These are phyloP conservation scores for Columba guinea DNA, from an alignment of 2,797 vertebrate species.

Conservation along the genomic window DNA sequence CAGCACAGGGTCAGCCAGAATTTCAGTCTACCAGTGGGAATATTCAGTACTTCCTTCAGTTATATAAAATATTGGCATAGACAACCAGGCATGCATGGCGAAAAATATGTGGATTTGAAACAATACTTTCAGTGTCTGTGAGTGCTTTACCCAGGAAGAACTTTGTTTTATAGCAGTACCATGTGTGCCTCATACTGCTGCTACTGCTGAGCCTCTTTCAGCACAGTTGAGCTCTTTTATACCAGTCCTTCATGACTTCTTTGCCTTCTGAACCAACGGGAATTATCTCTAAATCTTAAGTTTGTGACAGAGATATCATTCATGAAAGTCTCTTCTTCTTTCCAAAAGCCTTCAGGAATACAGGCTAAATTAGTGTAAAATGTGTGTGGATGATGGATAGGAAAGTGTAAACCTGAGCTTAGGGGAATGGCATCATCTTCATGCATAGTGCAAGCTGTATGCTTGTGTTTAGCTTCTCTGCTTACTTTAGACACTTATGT, in stretches of 20 bases:
- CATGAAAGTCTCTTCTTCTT: conserved; percentile 9
- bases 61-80: conserved; percentile 63
- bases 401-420: background rate
- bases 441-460: background rate
- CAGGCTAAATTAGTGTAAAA: conserved; percentile 1
- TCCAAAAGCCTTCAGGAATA: background rate
- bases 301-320: conserved; percentile 32
- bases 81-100: conserved; percentile 51
- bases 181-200: conserved; percentile 54
- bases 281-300: conserved; percentile 7
- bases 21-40: conserved; percentile 27
- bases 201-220: conserved; percentile 42
- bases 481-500: background rate
- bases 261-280: conserved; percentile 21
- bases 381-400: background rate
- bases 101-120: conserved; percentile 60
- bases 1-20: conserved; percentile 33
- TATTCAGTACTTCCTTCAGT: conserved; percentile 46
- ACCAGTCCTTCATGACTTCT: conserved; percentile 6
- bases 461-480: background rate
- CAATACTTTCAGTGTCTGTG: conserved; percentile 67
- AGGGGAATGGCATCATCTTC: background rate
- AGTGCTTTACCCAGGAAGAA: conserved; percentile 60
- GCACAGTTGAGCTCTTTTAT: conserved; percentile 42
- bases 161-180: conserved; percentile 68